Percentiles rank a stretch among this genome's conserved stretches.
Evolutionary conservation across 1,140 invertebrate species (phyloP).

Genomic region (Polypedilum vanderplanki): DNA sequence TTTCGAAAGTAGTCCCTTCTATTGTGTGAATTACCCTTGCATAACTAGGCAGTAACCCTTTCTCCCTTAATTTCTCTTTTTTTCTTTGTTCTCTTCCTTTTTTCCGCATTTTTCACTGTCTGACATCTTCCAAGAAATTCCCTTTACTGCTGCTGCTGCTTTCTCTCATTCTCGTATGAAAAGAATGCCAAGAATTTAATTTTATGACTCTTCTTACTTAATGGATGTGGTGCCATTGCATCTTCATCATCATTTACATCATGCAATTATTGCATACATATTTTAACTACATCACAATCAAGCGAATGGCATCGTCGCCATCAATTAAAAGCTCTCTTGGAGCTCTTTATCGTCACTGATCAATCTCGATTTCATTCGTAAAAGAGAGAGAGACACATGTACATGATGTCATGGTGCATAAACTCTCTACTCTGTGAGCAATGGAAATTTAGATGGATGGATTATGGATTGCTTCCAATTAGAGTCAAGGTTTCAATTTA

Average conservation of each 20-base stretch:
- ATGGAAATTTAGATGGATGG: not conserved
- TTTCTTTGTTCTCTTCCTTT: not conserved
- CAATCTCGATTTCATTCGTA: not conserved
- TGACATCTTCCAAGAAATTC: not conserved
- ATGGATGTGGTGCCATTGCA: not conserved
- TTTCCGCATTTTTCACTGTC: slow-evolving; percentile 15
- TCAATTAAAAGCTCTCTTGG: not conserved
- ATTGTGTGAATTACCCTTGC: not conserved
- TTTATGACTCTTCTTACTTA: not conserved
- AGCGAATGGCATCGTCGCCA: slow-evolving; percentile 6
- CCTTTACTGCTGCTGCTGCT: not conserved
- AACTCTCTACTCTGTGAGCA: not conserved
- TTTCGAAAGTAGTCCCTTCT: too few species aligned
- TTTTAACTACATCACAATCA: not conserved
- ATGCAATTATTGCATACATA: slow-evolving; percentile 4
- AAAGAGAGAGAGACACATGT: not conserved
- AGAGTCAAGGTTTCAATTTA: slow-evolving; percentile 17
- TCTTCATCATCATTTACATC: not conserved
- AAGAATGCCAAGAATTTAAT: not conserved
- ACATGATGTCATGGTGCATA: slow-evolving; percentile 11
- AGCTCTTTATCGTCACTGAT: not conserved
- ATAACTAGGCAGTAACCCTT: not conserved
- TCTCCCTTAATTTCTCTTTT: slow-evolving; percentile 10
- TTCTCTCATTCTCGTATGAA: not conserved
- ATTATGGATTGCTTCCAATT: slow-evolving; percentile 18